Evolutionary conservation across 2,113 vertebrate species (phyloP).

Genomic region (Pteruthius melanotis): DNA sequence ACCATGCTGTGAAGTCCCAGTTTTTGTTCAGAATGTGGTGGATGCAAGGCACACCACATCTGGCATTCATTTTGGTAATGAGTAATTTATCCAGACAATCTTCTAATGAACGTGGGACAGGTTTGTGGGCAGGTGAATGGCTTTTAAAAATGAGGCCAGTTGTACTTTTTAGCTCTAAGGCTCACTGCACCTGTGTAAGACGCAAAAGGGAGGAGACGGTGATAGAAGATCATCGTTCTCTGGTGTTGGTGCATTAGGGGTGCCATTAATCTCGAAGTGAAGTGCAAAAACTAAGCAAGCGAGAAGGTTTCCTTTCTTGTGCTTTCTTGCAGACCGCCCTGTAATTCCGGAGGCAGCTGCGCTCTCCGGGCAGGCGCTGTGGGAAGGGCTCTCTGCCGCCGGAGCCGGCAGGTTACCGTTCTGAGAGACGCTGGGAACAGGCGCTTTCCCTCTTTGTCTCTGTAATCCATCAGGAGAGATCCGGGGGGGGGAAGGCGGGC

Average conservation of each 20-base stretch:
- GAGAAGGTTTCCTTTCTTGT: not conserved
- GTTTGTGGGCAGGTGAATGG: not conserved
- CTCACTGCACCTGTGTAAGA: not conserved
- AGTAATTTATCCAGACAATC: not conserved
- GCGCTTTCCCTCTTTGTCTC: constrained; percentile 1
- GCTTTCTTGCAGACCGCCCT: no score
- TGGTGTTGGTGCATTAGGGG: not conserved
- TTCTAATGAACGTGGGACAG: not conserved
- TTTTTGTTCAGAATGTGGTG: not conserved
- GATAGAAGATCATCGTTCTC: not conserved
- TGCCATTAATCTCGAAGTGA: not conserved
- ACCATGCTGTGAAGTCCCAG: not conserved
- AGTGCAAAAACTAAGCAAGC: not conserved
- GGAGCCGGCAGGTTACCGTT: not conserved
- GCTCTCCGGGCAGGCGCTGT: not conserved
- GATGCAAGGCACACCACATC: not conserved
- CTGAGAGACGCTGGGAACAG: not conserved
- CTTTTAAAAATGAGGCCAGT: not conserved
- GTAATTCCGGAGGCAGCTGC: not conserved
- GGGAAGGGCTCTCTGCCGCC: not conserved
- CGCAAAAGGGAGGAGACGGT: not conserved
- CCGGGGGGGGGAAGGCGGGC: not conserved
- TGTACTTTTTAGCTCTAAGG: not conserved
- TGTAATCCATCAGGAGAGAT: not conserved
- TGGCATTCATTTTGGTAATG: not conserved